A percentile compares a stretch with the other conserved stretches of the same genome.
phyloP scores from a whole-genome alignment of 2,113 vertebrate genomes.

The Phrynocephalus versicolor region DNA sequence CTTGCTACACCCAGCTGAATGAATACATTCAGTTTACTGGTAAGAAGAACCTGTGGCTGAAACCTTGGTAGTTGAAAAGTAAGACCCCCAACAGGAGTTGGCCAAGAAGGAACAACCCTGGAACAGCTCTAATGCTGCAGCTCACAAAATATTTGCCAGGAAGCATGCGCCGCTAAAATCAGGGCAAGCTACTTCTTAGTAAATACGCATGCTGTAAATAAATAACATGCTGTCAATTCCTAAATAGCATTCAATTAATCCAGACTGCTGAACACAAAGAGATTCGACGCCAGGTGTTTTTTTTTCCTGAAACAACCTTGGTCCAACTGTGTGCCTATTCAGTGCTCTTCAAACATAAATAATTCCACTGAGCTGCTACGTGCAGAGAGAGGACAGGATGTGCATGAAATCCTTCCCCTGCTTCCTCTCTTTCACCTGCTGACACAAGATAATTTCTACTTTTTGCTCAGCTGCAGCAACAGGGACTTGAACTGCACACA shows the following conservation, averaged over 20 bases:
- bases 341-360: background rate
- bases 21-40: background rate
- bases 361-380: background rate
- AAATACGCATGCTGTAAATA: background rate
- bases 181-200: background rate
- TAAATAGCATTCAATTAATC: background rate
- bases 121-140: background rate
- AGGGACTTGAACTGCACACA: background rate
- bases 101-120: background rate
- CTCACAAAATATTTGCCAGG: background rate
- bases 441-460: background rate
- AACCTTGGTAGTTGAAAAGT: background rate
- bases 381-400: background rate
- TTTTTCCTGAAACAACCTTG: background rate
- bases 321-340: background rate
- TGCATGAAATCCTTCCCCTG: background rate
- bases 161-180: background rate
- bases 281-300: background rate
- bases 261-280: background rate
- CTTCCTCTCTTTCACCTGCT: background rate
- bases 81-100: background rate
- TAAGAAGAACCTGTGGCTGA: background rate
- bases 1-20: background rate
- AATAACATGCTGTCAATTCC: background rate
- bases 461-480: background rate